Base-by-base conservation (phyloP, 2,113 vertebrate genomes). In the Serilophus lunatus region DNA sequence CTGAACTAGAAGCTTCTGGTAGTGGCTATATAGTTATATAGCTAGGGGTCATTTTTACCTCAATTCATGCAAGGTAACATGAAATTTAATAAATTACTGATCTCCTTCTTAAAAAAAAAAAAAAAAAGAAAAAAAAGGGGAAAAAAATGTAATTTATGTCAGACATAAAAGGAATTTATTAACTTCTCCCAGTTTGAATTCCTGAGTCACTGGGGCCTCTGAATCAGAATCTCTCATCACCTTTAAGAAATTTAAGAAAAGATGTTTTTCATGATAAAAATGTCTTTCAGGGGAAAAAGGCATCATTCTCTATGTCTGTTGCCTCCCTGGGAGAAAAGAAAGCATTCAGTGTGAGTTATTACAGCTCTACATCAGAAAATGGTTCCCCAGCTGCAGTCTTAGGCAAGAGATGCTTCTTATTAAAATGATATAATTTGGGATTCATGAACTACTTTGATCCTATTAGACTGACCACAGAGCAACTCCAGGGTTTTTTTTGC, bases 221-320 rank as follows among this genome's bases (percentile, higher is more conserved):
- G 70, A 87, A 96, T 94, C 57, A 64, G 72, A 93, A 86, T 31
- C 51, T 60, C 71, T 92, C 53, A 83, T 72, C 38, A 56, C 45
- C 51, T 80, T 76, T 49, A 90, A 89, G 90, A 84, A 80, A 75
- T 90, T 90, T 94, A 86, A 83, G 83, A 84, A 80, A 93, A 76
- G 31, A 91, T 61, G 16, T 71, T 97, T 96, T 96, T 86, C 70
- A 82, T 88, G 80, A 95, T 54, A 88, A 96, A 96, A 93, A 92
- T 76, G 19, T 78, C 82, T 87, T 96, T 74, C 71, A 93, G 92
- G 54, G 60, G 33, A 23, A 88, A 77, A 95, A 91, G 36, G 51
- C 42, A 82, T 92, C 54, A 59, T 75, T 88, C 24, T 81, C 71
- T 76, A n/a, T 49, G 31, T 54, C 71, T 75, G 53, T 87, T 85